Evolutionary conservation across 2,888 invertebrate species (phyloP), one percentile per base, ranked within the genome.

Genomic region (Meta bourneti): DNA sequence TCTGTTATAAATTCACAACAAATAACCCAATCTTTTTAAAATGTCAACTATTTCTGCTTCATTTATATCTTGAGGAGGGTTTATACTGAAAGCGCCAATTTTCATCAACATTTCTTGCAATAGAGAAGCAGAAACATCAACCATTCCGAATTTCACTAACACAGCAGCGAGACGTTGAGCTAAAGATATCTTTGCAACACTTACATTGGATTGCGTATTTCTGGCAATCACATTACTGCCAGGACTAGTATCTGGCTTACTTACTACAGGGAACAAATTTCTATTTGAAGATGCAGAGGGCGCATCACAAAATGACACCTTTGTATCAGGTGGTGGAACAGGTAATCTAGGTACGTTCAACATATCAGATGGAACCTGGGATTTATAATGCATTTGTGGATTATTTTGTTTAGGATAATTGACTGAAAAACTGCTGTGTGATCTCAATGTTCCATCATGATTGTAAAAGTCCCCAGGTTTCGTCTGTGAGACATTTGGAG

Each of bases 71-170:
- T 92, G 89, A 70, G 79, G 86, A 71, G 92, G 89, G 52, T 51
- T 75, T 7, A 85, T 80, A 16, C 89, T 92, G 51, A 92, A 92
- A 71, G 89, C 92, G n/a, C 92, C 92, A 49, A 92, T 89, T 75
- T 89, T 89, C 87, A 89, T 89, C 34, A 92, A 72, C 92, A 92
- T 92, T 86, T 92, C 92, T 85, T 86, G 85, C 49, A 92, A 78
- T 16, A 92, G 89, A 34, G 85, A 51, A 61, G 83, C 92, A 19
- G 92, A 85, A 51, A 92, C 89, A 89, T 92, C 92, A 9, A 52
- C n/a, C 92, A 92, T 92, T n/a, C 92, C 92, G 6, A 89, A 54
- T 78, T 92, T 92, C 13, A 89, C 86, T n/a, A 92, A 54, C 19
- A 92, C 89, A 19, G 92, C 80, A 54, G 92, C 92, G 70, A 92